Conservation (phyloP, 2,797 vertebrate genomes). For the Amblyraja radiata region DNA sequence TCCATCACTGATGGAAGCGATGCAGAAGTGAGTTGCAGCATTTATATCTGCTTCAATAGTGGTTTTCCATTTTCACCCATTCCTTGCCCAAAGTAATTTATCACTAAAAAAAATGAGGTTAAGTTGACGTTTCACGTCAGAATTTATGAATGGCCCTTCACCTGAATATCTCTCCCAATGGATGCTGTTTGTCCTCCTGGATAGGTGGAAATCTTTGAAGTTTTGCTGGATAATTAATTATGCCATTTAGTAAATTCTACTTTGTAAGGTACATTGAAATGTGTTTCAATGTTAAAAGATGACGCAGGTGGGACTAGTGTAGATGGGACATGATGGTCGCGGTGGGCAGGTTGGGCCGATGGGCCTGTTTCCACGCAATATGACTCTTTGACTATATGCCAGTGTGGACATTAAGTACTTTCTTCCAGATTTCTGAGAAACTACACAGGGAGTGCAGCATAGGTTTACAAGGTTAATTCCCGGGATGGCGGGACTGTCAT, state of each 20-base stretch:
- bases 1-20: background rate
- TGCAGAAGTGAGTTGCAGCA: background rate
- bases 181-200: background rate
- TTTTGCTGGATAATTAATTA: background rate
- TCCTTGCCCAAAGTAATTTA: too few relatives aligned
- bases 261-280: background rate
- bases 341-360: too few relatives aligned
- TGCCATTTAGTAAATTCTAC: background rate
- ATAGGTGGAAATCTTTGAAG: background rate
- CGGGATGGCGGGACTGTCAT: too few relatives aligned
- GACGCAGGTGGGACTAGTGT: too few relatives aligned
- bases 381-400: too few relatives aligned
- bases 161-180: too few relatives aligned
- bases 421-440: background rate
- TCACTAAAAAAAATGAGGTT: too few relatives aligned
- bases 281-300: background rate
- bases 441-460: background rate
- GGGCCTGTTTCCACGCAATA: too few relatives aligned
- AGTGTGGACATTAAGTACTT: background rate
- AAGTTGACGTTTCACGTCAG: too few relatives aligned
- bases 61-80: background rate
- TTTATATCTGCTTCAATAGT: background rate
- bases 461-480: too few relatives aligned
- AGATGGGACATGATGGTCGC: too few relatives aligned
- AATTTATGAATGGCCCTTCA: too few relatives aligned